Conservation (phyloP, 2,797 vertebrate genomes). For the Todus mexicanus region DNA sequence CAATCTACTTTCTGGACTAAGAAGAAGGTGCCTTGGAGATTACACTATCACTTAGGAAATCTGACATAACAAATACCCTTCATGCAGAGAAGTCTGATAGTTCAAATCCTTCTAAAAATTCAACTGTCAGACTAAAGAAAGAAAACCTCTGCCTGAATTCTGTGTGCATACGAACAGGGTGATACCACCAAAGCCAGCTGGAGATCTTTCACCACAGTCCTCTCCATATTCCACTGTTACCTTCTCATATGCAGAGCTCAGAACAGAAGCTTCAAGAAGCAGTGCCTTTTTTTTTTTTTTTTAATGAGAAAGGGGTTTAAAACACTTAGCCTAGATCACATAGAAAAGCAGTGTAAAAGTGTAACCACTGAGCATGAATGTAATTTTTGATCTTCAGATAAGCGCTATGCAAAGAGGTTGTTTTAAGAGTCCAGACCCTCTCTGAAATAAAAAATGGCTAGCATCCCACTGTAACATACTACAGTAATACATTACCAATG, state of each 20-base stretch:
- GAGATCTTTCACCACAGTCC: background rate
- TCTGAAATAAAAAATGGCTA: background rate
- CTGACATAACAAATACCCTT: background rate
- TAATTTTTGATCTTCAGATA: background rate
- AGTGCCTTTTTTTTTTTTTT: background rate
- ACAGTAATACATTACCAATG: background rate
- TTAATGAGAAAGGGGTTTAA: background rate
- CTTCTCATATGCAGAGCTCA: background rate
- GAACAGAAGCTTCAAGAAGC: background rate
- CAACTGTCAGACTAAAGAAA: background rate
- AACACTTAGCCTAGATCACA: background rate
- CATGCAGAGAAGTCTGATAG: background rate
- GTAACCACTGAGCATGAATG: background rate
- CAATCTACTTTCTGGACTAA: background rate
- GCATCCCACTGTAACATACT: background rate
- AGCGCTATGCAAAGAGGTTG: background rate
- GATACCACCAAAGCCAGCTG: background rate
- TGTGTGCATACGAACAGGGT: background rate
- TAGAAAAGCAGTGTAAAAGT: background rate
- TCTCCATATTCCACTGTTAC: background rate
- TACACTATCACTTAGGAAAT: background rate
- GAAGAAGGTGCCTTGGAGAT: background rate
- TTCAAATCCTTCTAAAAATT: background rate
- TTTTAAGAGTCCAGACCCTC: background rate
- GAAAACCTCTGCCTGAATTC: background rate